Base-by-base conservation (phyloP, 2,888 invertebrate species). In the Leptothorax acervorum region DNA sequence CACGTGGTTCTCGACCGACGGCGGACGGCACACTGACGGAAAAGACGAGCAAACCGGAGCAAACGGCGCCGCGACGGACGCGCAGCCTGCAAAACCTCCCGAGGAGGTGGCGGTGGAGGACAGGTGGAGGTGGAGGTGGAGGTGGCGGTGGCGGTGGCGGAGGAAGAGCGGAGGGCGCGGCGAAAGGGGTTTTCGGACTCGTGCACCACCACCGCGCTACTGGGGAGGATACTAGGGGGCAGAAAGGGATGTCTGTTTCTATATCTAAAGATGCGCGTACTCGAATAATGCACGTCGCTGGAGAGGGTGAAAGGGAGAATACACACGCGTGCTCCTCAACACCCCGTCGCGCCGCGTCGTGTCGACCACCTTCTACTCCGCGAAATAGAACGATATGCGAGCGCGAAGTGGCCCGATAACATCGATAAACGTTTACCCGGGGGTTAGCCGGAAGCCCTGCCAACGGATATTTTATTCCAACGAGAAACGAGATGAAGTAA, bases 11-110 rank as follows among this genome's bases (percentile, higher is more conserved):
- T 92, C 93, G 93, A 91, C 91, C 94, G 93, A 92, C 89, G 92
- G 92, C 93, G 93, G 91, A 93, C 93, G 93, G 93, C 92, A 93
- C 89, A 94, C 94, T 94, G 93, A 91, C 91, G 90, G 90, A 87
- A 86, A 90, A 91, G 91, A 90, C 92, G 91, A 90, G 89, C 85
- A 89, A 91, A 87, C 88, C 87, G 91, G 91, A 90, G 89, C 85
- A 89, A 91, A 87, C 88, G 88, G 91, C 92, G 92, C 91, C 86
- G 92, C 92, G 91, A 88, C 91, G 90, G 89, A 91, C 92, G 93
- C 93, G 92, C 92, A 92, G 90, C 87, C 90, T 90, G 90, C 92
- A 92, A 90, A 89, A 73, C 88, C 88, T 86, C 90, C 90, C 89
- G 71, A 87, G 23, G 23, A 23, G 23, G 23, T 23, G 23, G 23